Evolutionary conservation across 2,888 invertebrate genomes (phyloP).

Genomic region (Drosophila pseudotakahashii): DNA sequence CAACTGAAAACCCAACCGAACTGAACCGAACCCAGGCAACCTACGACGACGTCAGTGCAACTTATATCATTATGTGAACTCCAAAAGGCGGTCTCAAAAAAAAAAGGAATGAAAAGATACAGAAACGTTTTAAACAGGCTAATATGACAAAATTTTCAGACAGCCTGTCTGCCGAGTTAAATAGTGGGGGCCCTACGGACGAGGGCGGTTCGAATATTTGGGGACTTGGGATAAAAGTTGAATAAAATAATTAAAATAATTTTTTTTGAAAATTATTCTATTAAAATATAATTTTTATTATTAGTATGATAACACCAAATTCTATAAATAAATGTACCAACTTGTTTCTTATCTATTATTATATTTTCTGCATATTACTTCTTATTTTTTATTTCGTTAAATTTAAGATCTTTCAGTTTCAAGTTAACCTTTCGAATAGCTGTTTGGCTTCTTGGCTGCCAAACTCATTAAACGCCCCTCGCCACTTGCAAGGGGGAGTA

Average conservation of each 20-base stretch:
- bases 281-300: too few relatives aligned
- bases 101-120: constrained; percentile 35
- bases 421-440: neutral
- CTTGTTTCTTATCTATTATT: too few relatives aligned
- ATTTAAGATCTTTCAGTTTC: too few relatives aligned
- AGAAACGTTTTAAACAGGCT: constrained; percentile 47
- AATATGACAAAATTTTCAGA: constrained; percentile 53
- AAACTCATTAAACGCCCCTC: constrained; percentile 11
- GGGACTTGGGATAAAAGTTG: neutral
- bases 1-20: constrained; percentile 19
- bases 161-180: constrained; percentile 49
- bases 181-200: constrained; percentile 29
- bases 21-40: constrained; percentile 32
- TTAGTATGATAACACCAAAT: too few relatives aligned
- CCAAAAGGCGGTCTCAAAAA: constrained; percentile 37
- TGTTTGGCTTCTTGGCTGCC: too few relatives aligned
- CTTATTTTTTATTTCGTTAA: too few relatives aligned
- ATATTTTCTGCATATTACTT: too few relatives aligned
- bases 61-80: constrained; percentile 50
- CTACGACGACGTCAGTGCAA: constrained; percentile 47
- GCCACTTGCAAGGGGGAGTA: constrained; percentile 18
- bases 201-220: constrained; percentile 10
- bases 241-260: too few relatives aligned
- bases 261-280: too few relatives aligned
- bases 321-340: too few relatives aligned